Conservation (phyloP, 2,797 vertebrate species). For the Phalanger gymnotis region DNA sequence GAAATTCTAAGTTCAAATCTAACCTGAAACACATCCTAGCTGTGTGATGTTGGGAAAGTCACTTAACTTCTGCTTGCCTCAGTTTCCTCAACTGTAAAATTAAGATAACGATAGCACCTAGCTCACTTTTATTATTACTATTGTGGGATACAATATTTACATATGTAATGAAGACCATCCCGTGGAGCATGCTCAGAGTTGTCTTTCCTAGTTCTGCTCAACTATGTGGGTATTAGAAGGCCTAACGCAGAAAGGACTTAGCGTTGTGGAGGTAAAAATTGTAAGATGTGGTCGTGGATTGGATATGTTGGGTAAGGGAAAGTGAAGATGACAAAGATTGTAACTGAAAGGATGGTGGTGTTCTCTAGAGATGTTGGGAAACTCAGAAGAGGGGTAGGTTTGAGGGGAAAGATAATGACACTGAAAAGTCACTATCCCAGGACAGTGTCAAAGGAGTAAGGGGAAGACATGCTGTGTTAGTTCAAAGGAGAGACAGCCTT, state of each 20-base stretch:
- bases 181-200: background rate
- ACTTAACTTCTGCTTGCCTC: background rate
- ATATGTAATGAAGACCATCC: background rate
- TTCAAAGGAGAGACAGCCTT: background rate
- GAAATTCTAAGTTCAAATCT: background rate
- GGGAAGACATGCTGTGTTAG: background rate
- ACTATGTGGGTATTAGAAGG: background rate
- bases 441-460: background rate
- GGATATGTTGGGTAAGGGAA: background rate
- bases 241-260: background rate
- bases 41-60: background rate
- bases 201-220: background rate
- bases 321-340: background rate
- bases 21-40: background rate
- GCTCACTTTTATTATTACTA: background rate
- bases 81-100: background rate
- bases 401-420: background rate
- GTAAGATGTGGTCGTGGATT: background rate
- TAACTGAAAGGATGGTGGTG: background rate
- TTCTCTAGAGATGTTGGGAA: background rate
- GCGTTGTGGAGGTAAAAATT: background rate
- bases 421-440: background rate
- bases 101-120: background rate
- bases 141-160: background rate
- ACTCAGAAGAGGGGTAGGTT: background rate